Evolutionary conservation across 2,113 vertebrate genomes (phyloP).

Genomic region (Lycaon pictus): DNA sequence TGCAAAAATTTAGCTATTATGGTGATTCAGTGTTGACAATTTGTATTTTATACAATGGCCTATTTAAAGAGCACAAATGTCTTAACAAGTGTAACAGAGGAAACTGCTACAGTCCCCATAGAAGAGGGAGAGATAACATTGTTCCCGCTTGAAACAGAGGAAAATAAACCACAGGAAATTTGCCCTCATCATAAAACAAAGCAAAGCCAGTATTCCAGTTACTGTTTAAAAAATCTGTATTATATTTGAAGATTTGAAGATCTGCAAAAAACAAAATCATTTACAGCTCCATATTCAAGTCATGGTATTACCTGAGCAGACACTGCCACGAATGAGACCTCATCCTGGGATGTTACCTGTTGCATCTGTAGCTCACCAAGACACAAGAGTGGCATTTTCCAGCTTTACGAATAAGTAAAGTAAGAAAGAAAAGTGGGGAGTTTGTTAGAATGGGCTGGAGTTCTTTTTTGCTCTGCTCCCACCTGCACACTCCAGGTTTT

Average conservation of each 20-base stretch:
- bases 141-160: not conserved
- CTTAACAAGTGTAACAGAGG: not conserved
- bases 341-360: not conserved
- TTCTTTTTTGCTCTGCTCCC: not conserved
- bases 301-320: not conserved
- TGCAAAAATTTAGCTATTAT: not conserved
- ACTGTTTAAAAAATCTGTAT: not conserved
- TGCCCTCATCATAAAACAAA: not conserved
- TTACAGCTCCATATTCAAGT: not conserved
- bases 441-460: not conserved
- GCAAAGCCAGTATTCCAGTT: not conserved
- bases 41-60: not conserved
- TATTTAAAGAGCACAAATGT: not conserved
- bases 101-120: not conserved
- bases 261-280: not conserved
- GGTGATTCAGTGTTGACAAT: not conserved
- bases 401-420: not conserved
- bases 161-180: slow-evolving; percentile 16
- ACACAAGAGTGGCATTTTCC: not conserved
- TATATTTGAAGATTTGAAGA: not conserved
- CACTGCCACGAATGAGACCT: not conserved
- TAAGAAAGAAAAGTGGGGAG: not conserved
- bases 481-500: not conserved
- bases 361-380: not conserved
- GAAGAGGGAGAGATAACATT: not conserved